Base-by-base conservation (phyloP, 2,797 vertebrate species). In the Thunnus albacares region DNA sequence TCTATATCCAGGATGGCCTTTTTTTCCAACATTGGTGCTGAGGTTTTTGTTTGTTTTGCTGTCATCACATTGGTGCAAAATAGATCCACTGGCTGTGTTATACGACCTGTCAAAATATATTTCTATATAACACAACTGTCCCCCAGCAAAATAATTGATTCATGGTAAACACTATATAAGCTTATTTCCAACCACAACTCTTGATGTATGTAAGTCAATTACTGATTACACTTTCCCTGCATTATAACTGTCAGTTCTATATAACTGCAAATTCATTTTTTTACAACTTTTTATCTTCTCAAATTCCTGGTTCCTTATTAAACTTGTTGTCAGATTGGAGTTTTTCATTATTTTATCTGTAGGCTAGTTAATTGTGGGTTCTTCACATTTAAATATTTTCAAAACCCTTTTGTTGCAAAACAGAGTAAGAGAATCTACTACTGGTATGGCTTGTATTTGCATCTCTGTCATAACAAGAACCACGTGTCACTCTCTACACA, bases 381-480 rank as follows among this genome's bases (percentile, higher is more conserved):
- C 9, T 45, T 38, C 24, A 56, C 17, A 28, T 38, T 18, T 35
- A 64, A 51, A 57, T 57, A n/a, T 13, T 52, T 18, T 35, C 15
- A 52, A 41, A 58, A 52, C 3, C 24, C n/a, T 12, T 45, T 45
- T n/a, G 5, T 26, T 30, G 12, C 65, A 58, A 70, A 58, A 35
- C n/a, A 2, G 47, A 64, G 17, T 18, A 22, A 53, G 52, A 71
- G 57, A 28, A 66, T 47, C 17, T 47, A 61, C 45, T 47, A 59
- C 53, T 61, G 45, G 57, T 62, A 51, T 45, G 22, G 30, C 49
- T 71, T 72, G 17, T 70, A 24, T 85, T 76, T 82, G 30, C 56
- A 62, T 55, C 63, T 22, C 17, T 59, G 43, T 73, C 53, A 47
- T 80, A 68, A 79, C 72, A 66, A 73, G 61, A 68, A 61, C 64